These are phyloP conservation scores for Myopa testacea DNA, from an alignment of 2,888 invertebrate species.

Conservation along the genomic window DNA sequence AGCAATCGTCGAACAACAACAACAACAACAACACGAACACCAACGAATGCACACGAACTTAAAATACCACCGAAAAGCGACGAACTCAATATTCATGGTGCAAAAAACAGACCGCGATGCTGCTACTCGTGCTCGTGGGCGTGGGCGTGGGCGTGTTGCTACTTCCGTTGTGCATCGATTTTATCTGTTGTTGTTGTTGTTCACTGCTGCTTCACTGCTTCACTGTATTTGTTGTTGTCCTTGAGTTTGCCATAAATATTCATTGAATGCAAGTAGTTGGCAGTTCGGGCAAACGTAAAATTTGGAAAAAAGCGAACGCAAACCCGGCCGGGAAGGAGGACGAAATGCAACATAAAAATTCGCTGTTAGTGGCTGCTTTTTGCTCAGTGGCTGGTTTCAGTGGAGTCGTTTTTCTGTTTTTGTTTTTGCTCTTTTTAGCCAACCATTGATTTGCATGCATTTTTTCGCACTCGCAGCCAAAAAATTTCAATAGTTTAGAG, in stretches of 20 bases:
- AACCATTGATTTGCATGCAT: neutral
- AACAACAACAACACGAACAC: neutral
- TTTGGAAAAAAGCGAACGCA: neutral
- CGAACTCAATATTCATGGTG: conserved; percentile 23
- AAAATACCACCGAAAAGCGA: conserved; percentile 23
- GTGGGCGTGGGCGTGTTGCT: too few species aligned
- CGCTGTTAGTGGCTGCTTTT: too few species aligned
- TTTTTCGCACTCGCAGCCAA: neutral
- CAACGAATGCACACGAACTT: neutral
- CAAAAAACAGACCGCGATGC: conserved; percentile 24
- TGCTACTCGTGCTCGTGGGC: too few species aligned
- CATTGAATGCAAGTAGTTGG: conserved; percentile 31
- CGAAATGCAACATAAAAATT: neutral
- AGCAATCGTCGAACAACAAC: neutral
- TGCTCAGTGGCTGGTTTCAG: too few species aligned
- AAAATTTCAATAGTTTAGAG: neutral
- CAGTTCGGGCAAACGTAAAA: neutral
- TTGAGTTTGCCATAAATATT: conserved; percentile 27
- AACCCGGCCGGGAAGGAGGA: neutral
- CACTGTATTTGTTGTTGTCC: neutral
- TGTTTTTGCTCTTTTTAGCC: conserved; percentile 1
- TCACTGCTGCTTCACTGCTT: neutral
- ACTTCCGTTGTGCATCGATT: neutral
- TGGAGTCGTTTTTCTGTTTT: neutral
- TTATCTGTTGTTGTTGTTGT: neutral